phyloP scores from a whole-genome alignment of 2,797 vertebrate species.

The Odontamblyopus lacepedii region DNA sequence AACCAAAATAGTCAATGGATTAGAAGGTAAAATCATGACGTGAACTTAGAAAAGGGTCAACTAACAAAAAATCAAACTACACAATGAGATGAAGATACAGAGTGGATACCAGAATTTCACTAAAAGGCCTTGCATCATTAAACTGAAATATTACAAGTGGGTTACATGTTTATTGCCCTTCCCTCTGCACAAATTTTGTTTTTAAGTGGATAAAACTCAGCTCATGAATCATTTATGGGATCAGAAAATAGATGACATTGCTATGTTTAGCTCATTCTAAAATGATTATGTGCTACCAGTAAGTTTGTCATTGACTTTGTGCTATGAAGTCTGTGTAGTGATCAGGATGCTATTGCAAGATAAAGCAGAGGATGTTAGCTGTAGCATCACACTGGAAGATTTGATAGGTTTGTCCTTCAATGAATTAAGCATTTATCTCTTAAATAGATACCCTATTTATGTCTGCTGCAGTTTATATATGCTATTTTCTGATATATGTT shows the following conservation, averaged over 20 bases:
- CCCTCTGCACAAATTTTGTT: conserved; percentile 13
- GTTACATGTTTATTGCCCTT: conserved; percentile 12
- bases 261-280: conserved; percentile 41
- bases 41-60: conserved; percentile 31
- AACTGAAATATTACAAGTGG: conserved; percentile 4
- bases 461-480: no score
- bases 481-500: no score
- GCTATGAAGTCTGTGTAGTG: neutral
- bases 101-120: conserved; percentile 64
- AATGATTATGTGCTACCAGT: conserved; percentile 1
- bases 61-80: conserved; percentile 45
- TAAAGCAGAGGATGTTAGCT: neutral
- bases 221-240: conserved; percentile 35
- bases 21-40: conserved; percentile 42
- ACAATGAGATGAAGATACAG: conserved; percentile 38
- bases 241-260: conserved; percentile 30
- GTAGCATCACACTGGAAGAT: no score
- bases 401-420: no score
- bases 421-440: no score
- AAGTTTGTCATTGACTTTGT: neutral
- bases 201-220: conserved; percentile 24
- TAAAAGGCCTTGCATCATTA: conserved; percentile 30
- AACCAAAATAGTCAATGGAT: conserved; percentile 59
- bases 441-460: no score
- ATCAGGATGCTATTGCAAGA: neutral